Evolutionary conservation across 2,888 invertebrate species (phyloP).

Genomic region (Blastobasis lacticolella): DNA sequence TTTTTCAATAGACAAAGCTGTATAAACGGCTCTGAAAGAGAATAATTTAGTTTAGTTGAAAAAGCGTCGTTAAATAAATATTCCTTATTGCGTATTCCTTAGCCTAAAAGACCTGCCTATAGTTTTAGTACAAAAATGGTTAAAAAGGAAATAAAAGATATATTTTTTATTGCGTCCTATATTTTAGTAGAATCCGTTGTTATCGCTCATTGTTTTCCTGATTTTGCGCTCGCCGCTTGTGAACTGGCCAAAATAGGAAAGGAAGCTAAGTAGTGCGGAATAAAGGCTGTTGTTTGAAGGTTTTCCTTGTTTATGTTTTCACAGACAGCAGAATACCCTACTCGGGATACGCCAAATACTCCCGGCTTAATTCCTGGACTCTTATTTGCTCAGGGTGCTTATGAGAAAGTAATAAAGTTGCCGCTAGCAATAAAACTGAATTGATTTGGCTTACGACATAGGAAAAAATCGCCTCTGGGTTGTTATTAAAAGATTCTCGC

Average conservation of each 20-base stretch:
- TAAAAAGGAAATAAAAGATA: neutral
- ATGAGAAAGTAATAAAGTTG: neutral
- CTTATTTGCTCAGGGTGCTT: neutral
- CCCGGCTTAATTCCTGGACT: neutral
- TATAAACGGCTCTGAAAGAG: too few species aligned
- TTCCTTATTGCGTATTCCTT: too few species aligned
- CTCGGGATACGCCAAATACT: neutral
- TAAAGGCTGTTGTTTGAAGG: constrained; percentile 19
- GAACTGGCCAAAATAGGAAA: constrained; percentile 15
- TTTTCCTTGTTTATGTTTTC: constrained; percentile 4
- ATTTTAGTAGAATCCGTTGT: constrained; percentile 14
- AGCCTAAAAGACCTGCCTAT: too few species aligned
- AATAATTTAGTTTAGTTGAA: too few species aligned
- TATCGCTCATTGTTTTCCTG: constrained; percentile 25
- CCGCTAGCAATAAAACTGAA: too few species aligned
- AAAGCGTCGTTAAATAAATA: too few species aligned
- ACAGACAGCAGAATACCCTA: neutral
- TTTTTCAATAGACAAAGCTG: too few species aligned
- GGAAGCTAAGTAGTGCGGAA: constrained; percentile 24
- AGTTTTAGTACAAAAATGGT: too few species aligned
- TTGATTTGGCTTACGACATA: too few species aligned
- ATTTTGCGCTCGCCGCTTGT: constrained; percentile 7
- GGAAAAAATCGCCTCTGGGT: too few species aligned
- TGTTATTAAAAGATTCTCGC: too few species aligned
- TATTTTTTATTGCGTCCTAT: neutral